Conservation (phyloP, 2,797 vertebrate genomes). For the Lithobates sylvaticus region DNA sequence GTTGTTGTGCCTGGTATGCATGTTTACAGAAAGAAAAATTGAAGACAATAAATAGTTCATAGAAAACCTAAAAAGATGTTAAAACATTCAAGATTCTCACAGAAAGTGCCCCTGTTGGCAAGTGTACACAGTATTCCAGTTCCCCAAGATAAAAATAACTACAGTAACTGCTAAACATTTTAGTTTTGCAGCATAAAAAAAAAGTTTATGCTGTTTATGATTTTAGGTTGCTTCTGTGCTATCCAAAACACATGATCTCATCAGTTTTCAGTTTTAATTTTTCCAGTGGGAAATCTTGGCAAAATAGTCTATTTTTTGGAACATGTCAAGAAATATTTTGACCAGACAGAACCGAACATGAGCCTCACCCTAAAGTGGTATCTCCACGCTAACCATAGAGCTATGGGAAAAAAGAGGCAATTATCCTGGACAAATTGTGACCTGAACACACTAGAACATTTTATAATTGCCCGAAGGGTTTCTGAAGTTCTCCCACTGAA, state of each 20-base stretch:
- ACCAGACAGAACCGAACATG: constrained; percentile 5
- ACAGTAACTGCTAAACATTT: not conserved
- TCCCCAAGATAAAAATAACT: not conserved
- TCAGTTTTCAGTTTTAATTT: not conserved
- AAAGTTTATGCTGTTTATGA: not conserved
- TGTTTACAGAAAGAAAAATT: no score
- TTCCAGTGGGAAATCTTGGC: not conserved
- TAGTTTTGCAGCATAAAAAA: not conserved
- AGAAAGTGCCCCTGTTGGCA: no score
- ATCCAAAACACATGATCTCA: not conserved
- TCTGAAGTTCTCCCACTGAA: constrained; percentile 74
- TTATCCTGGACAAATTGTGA: constrained; percentile 73
- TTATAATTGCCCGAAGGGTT: constrained; percentile 74
- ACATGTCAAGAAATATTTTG: constrained; percentile 7
- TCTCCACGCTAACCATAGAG: constrained; percentile 38
- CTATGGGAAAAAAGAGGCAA: constrained; percentile 65
- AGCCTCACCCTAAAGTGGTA: constrained; percentile 4
- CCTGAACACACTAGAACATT: constrained; percentile 71
- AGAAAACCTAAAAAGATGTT: no score
- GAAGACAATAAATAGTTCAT: no score
- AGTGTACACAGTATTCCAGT: not conserved
- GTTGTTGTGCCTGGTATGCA: no score
- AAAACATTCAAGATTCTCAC: no score
- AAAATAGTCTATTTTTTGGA: not conserved
- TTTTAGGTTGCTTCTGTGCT: not conserved